Evolutionary conservation across 2,888 invertebrate genomes (phyloP), one percentile per base, ranked within the genome.

Genomic region (Bembecia ichneumoniformis): DNA sequence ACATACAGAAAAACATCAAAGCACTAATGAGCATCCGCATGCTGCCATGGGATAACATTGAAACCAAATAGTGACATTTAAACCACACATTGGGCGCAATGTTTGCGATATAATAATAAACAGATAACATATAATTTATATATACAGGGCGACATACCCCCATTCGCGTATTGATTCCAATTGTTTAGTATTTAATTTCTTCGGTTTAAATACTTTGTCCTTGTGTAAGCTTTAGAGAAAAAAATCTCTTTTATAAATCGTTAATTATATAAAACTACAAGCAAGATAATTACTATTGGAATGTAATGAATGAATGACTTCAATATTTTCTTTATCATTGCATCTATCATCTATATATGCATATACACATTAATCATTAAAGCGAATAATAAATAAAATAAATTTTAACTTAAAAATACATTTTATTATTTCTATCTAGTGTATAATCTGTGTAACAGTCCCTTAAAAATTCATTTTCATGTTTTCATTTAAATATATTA

Each of bases 81-180:
- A 5, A 28, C 28, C 28, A 28, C 28, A 28, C 60, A 66, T 64
- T 69, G 66, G 68, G 63, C 63, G 67, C 68, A 73, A 71, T 52
- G 61, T 64, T 55, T 16, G 28, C 28, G 28, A 28, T 28, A 28
- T 9, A 28, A 28, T 28, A 28, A 9, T 28, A 28, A 28, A 28
- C 28, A 28, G 5, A 28, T 53, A 46, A 44, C 44, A 44, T 44
- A 44, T 44, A 44, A 40, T 11, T 15, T 44, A 44, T 44, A 44
- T 11, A 44, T 44, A 44, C 44, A 40, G 44, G 44, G 44, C 44
- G 56, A 82, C 82, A 75, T 89, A 96, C 96, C 96, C 97, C 82
- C 92, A 89, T 80, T 96, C 94, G 71, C 94, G 91, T 61, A 97
- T 92, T 63, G 93, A 93, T 76, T 94, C 93, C 70, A 97, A 89